phyloP scores from a whole-genome alignment of 2,113 vertebrate species.

The Entosphenus tridentatus region DNA sequence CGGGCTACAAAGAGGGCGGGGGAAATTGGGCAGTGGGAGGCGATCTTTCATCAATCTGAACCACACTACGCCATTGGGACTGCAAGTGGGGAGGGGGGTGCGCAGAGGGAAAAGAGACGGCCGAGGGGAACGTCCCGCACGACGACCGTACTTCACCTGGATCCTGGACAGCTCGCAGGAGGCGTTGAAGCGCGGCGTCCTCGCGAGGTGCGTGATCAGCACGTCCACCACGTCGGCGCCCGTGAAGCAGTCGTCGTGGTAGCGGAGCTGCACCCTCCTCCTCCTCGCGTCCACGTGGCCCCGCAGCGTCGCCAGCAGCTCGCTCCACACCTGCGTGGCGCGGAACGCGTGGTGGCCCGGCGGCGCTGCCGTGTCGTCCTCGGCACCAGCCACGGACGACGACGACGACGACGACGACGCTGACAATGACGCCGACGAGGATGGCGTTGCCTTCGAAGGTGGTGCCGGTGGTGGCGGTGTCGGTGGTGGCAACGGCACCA shows the following conservation, averaged over 20 bases:
- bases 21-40: not conserved
- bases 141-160: constrained; percentile 43
- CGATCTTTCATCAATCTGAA: not conserved
- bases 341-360: constrained; percentile 22
- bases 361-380: no score
- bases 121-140: constrained; percentile 14
- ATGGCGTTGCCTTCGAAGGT: no score
- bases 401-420: no score
- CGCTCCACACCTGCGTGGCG: constrained; percentile 44
- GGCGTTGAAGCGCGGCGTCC: constrained; percentile 32
- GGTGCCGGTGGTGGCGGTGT: no score
- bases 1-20: not conserved
- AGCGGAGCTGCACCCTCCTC: constrained; percentile 26
- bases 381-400: no score
- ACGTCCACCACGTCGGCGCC: constrained; percentile 43
- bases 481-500: no score
- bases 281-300: constrained; percentile 40
- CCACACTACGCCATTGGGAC: not conserved
- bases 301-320: constrained; percentile 38
- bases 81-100: not conserved
- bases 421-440: no score
- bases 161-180: constrained; percentile 33
- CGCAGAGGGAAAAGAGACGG: not conserved
- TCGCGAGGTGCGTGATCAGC: constrained; percentile 48
- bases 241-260: constrained; percentile 34